A percentile compares a stretch with the other conserved stretches of the same genome.
These are phyloP conservation scores for Drosophila paranaensis DNA, from an alignment of 2,888 invertebrate genomes.

Conservation along the genomic window DNA sequence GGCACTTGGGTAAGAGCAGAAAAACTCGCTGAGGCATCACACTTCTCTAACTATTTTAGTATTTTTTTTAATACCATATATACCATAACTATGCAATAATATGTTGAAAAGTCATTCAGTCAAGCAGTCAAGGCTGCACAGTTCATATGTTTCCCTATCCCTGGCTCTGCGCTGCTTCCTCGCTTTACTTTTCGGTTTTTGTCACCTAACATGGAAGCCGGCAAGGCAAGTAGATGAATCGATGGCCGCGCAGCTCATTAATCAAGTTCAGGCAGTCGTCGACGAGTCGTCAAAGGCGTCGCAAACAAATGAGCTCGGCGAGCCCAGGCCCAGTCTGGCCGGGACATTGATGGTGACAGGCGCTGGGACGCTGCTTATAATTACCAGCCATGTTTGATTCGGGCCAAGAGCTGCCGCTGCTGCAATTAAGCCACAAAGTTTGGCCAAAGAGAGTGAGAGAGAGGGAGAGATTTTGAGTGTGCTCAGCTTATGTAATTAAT, in stretches of 20 bases:
- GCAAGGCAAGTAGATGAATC: slow-evolving; percentile 52
- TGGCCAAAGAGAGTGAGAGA: not conserved
- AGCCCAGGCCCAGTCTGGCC: slow-evolving; percentile 2
- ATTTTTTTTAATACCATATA: no score
- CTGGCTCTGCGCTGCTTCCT: slow-evolving; percentile 7
- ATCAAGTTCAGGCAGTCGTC: slow-evolving; percentile 62
- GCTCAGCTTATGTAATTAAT: slow-evolving; percentile 48
- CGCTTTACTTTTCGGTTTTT: slow-evolving; percentile 1
- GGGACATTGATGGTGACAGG: slow-evolving; percentile 55
- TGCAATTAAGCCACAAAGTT: slow-evolving; percentile 23
- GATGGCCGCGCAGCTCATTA: slow-evolving; percentile 66
- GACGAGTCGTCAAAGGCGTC: slow-evolving; percentile 44
- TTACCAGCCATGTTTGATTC: slow-evolving; percentile 51
- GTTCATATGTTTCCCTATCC: not conserved
- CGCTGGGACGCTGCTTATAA: slow-evolving; percentile 48
- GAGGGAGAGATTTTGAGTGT: not conserved
- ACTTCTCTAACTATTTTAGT: no score
- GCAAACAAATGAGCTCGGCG: slow-evolving; percentile 50
- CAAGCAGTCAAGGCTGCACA: no score
- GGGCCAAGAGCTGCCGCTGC: slow-evolving; percentile 6
- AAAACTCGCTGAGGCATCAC: no score
- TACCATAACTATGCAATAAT: no score
- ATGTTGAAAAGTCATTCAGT: no score
- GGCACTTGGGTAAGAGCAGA: no score
- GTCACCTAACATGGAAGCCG: slow-evolving; percentile 58